Conservation (phyloP, 2,113 vertebrate genomes). For the Mormyrus iriodes region DNA sequence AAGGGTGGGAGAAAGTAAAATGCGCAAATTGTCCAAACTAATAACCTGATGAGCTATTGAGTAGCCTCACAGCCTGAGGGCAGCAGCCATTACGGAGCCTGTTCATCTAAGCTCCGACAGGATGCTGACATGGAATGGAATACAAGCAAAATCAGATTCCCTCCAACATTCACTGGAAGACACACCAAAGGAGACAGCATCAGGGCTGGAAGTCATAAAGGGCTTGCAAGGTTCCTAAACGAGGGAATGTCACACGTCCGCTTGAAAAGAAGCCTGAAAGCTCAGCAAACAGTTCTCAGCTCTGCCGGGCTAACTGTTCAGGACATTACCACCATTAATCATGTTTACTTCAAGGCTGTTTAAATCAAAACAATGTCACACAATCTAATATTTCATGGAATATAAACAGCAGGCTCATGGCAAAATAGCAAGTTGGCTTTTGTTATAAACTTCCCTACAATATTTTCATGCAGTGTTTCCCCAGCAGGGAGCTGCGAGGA, state of each 20-base stretch:
- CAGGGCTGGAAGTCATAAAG: not conserved
- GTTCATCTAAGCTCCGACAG: no score
- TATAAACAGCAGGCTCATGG: not conserved
- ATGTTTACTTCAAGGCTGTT: not conserved
- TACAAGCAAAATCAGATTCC: not conserved
- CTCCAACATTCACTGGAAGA: not conserved
- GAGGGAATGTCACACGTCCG: not conserved
- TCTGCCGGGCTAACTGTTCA: not conserved
- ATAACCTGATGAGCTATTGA: not conserved
- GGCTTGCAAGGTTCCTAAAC: not conserved
- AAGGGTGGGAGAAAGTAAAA: no score
- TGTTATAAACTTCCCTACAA: not conserved
- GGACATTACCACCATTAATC: not conserved
- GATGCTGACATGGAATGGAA: not conserved
- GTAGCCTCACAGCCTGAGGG: not conserved
- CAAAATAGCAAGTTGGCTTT: not conserved
- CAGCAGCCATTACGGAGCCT: no score
- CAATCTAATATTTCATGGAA: not conserved
- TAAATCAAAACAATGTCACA: not conserved
- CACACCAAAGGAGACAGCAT: not conserved
- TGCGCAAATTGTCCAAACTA: no score
- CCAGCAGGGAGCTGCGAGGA: not conserved
- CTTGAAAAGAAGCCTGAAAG: not conserved
- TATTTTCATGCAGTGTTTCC: not conserved
- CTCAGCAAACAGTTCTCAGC: not conserved